Evolutionary conservation across 35 echinoderm and acorn worm genomes (phyloP).

Genomic region (Lytechinus variegatus): DNA sequence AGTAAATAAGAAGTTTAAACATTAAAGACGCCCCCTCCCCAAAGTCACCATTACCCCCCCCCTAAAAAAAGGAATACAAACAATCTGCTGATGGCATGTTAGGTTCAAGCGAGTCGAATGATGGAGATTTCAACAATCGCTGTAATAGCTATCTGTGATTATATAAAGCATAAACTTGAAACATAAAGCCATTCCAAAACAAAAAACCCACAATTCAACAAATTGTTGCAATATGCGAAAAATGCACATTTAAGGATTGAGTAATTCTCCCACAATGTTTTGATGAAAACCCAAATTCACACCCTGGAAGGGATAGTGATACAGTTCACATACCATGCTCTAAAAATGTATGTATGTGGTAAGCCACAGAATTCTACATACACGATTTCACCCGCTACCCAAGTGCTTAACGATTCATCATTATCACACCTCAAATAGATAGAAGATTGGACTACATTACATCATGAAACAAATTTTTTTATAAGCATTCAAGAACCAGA

Average conservation of each 20-base stretch:
- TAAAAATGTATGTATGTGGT: background rate
- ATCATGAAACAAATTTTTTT: background rate
- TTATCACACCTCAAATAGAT: background rate
- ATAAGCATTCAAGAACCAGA: no score
- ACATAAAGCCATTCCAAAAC: no score
- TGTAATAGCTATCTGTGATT: no score
- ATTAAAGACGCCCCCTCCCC: background rate
- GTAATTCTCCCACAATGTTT: background rate
- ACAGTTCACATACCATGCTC: background rate
- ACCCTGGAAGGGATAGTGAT: background rate
- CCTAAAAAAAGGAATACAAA: background rate
- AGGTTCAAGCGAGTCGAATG: no score
- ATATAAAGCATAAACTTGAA: no score
- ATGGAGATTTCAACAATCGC: no score
- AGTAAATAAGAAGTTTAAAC: background rate
- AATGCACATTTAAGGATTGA: background rate
- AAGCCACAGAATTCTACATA: background rate
- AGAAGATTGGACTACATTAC: background rate
- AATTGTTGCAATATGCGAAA: no score
- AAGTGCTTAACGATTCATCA: background rate
- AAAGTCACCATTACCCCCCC: background rate
- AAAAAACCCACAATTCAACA: no score
- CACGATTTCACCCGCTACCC: background rate
- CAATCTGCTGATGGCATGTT: no score
- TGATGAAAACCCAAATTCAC: background rate